phyloP scores from a whole-genome alignment of 1,140 invertebrate genomes.

The Halesus radiatus region DNA sequence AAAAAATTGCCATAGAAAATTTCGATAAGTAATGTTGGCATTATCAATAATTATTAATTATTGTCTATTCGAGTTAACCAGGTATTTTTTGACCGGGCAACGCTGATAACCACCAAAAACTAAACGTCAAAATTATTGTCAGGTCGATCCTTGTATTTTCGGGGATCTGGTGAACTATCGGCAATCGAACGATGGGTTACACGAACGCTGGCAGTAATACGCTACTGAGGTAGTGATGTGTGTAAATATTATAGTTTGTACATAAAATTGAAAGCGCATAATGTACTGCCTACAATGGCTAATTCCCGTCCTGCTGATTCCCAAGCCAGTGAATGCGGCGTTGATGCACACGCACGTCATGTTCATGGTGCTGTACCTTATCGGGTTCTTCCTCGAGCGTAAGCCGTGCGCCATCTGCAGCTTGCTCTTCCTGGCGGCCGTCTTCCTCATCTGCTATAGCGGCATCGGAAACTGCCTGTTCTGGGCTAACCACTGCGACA shows the following conservation, averaged over 20 bases:
- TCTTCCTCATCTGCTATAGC: slow-evolving; percentile 95
- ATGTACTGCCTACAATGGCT: slow-evolving; percentile 99
- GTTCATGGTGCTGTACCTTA: slow-evolving; percentile 95
- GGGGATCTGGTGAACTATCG: too few relatives aligned
- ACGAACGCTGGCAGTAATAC: too few relatives aligned
- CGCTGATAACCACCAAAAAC: too few relatives aligned
- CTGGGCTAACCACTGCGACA: slow-evolving; percentile 86
- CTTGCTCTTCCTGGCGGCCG: slow-evolving; percentile 91
- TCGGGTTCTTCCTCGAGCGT: slow-evolving; percentile 93
- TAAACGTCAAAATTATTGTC: too few relatives aligned
- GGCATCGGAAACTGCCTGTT: slow-evolving; percentile 95
- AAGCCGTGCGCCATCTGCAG: slow-evolving; percentile 98
- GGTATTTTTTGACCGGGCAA: too few relatives aligned
- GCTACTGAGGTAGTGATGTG: background rate
- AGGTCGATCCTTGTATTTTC: too few relatives aligned
- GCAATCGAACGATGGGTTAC: too few relatives aligned
- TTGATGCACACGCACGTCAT: slow-evolving; percentile 95
- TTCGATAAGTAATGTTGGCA: too few relatives aligned
- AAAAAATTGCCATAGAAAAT: too few relatives aligned
- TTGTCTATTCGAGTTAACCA: too few relatives aligned
- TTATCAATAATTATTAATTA: too few relatives aligned
- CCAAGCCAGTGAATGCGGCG: slow-evolving; percentile 96
- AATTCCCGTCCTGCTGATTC: slow-evolving; percentile 95
- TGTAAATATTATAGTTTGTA: background rate
- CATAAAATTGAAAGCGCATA: slow-evolving; percentile 24